Conservation (phyloP, 2,888 invertebrate species). For the Amphimallon solstitiale region DNA sequence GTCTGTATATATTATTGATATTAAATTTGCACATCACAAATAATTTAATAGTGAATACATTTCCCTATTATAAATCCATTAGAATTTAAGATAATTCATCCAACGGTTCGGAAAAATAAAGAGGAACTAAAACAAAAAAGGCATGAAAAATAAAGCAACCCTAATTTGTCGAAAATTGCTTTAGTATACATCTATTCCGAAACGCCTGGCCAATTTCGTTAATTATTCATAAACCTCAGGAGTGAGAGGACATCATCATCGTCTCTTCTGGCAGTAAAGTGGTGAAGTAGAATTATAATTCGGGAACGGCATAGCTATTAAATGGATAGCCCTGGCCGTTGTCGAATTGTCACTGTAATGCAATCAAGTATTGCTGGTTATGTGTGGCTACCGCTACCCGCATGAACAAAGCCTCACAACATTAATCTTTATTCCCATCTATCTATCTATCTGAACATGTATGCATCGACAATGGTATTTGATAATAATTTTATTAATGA, state of each 20-base stretch:
- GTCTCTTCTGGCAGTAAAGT: neutral
- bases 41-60: too few species aligned
- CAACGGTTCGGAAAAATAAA: too few species aligned
- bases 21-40: too few species aligned
- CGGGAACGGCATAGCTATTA: conserved; percentile 8
- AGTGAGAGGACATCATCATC: neutral
- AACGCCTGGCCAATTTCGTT: neutral
- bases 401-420: conserved; percentile 1
- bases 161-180: conserved; percentile 8
- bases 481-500: neutral
- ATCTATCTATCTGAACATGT: too few species aligned
- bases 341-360: conserved; percentile 30
- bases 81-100: too few species aligned
- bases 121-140: too few species aligned
- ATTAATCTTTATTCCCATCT: conserved; percentile 14
- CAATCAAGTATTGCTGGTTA: conserved; percentile 14
- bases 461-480: neutral
- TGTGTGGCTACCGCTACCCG: neutral
- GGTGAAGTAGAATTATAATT: conserved; percentile 13
- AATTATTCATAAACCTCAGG: conserved; percentile 21
- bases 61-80: too few species aligned
- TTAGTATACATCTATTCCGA: neutral
- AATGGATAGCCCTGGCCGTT: conserved; percentile 23
- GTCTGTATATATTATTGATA: too few species aligned
- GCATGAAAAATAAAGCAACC: too few species aligned